Percentiles rank a stretch among this genome's conserved stretches.
phyloP scores from a whole-genome alignment of 2,888 invertebrate genomes.

The Rhodophaea formosa region DNA sequence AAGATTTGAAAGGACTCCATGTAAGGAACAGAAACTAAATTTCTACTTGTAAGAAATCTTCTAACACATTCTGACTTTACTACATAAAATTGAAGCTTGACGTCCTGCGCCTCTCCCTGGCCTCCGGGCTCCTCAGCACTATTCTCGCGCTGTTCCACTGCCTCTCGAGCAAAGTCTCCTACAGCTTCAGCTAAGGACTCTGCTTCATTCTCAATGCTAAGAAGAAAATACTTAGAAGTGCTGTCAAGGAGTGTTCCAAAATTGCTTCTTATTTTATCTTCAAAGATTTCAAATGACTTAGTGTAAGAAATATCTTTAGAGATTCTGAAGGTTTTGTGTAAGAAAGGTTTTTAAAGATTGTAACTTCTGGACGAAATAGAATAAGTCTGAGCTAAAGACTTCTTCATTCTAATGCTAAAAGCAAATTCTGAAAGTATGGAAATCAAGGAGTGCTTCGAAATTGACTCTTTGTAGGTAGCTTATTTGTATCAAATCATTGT shows the following conservation, averaged over 20 bases:
- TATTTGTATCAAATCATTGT: too few relatives aligned
- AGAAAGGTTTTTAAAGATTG: too few relatives aligned
- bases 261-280: background rate
- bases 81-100: too few relatives aligned
- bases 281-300: background rate
- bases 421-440: slow-evolving; percentile 44
- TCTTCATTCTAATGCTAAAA: slow-evolving; percentile 49
- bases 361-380: too few relatives aligned
- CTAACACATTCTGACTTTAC: too few relatives aligned
- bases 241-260: slow-evolving; percentile 35
- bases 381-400: slow-evolving; percentile 49
- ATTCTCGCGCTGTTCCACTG: slow-evolving; percentile 47
- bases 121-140: slow-evolving; percentile 43
- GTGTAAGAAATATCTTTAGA: too few relatives aligned
- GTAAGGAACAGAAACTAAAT: too few relatives aligned
- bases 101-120: slow-evolving; percentile 48
- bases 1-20: too few relatives aligned
- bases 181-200: slow-evolving; percentile 45
- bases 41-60: too few relatives aligned
- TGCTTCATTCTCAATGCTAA: slow-evolving; percentile 54
- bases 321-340: too few relatives aligned
- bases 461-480: too few relatives aligned
- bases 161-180: slow-evolving; percentile 42
- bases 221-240: slow-evolving; percentile 41
- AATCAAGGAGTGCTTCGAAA: too few relatives aligned